Percentiles rank a stretch among this genome's conserved stretches.
Conservation (phyloP, 2,888 invertebrate genomes). For the Lasioglossum figueresi region DNA sequence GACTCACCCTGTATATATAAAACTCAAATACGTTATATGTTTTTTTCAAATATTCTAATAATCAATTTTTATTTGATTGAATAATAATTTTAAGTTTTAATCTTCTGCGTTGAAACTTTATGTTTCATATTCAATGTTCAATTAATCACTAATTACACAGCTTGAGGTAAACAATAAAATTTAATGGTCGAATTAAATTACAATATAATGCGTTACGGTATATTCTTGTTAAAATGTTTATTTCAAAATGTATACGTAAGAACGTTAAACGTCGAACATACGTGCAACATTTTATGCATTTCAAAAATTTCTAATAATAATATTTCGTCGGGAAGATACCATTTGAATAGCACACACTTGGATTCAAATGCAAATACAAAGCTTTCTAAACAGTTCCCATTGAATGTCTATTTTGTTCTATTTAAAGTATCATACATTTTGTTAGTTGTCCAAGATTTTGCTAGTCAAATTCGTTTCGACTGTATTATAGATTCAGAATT, state of each 20-base stretch:
- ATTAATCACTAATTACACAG: neutral
- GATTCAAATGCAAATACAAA: neutral
- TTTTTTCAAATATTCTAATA: neutral
- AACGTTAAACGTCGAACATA: neutral
- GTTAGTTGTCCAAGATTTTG: neutral
- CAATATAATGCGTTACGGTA: neutral
- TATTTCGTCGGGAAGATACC: neutral
- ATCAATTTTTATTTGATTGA: neutral
- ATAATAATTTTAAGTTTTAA: neutral
- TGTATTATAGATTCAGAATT: slow-evolving; percentile 21
- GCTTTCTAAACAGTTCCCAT: neutral
- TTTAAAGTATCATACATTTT: neutral
- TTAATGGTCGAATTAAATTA: neutral
- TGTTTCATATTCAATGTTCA: neutral
- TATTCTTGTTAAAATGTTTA: neutral
- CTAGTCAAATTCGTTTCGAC: slow-evolving; percentile 20
- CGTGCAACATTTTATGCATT: neutral
- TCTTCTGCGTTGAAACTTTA: neutral
- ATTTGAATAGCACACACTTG: neutral
- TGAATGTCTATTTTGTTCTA: neutral
- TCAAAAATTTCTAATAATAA: neutral
- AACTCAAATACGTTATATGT: neutral
- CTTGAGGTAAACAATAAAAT: neutral
- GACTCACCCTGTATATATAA: too few relatives aligned
- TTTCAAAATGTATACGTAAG: neutral